Percentiles rank a stretch among this genome's conserved stretches.
These are phyloP conservation scores for Dendroctonus ponderosae DNA, from an alignment of 1,140 invertebrate species.

Conservation along the genomic window DNA sequence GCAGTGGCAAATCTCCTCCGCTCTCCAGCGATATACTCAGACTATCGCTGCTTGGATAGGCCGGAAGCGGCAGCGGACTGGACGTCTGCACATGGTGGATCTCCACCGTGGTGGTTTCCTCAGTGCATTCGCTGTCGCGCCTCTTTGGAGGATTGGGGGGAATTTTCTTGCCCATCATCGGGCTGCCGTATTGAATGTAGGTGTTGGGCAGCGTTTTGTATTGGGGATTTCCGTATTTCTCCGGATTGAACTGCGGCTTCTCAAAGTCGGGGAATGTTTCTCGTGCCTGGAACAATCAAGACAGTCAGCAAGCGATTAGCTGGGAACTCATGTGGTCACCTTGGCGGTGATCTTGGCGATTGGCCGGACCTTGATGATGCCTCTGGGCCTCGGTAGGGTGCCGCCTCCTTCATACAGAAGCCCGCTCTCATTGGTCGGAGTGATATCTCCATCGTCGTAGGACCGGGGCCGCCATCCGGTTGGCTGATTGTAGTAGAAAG, in stretches of 20 bases:
- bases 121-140: constrained; percentile 48
- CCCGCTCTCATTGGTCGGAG: constrained; percentile 77
- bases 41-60: constrained; percentile 62
- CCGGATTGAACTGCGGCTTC: constrained; percentile 51
- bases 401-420: constrained; percentile 68
- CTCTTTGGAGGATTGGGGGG: constrained; percentile 86
- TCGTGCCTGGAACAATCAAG: constrained; percentile 38
- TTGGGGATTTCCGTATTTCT: constrained; percentile 45
- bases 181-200: constrained; percentile 53
- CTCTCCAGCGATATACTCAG: constrained; percentile 58
- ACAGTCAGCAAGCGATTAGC: background rate
- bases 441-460: constrained; percentile 86
- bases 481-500: constrained; percentile 54
- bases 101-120: constrained; percentile 58
- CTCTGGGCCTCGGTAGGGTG: constrained; percentile 79
- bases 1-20: constrained; percentile 57
- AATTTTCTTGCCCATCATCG: constrained; percentile 66
- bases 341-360: constrained; percentile 79
- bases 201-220: constrained; percentile 57
- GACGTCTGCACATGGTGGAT: constrained; percentile 60
- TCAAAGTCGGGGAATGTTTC: constrained; percentile 52
- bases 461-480: constrained; percentile 71
- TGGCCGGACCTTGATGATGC: constrained; percentile 76
- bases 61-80: constrained; percentile 58
- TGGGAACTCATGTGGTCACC: constrained; percentile 3